Base-by-base conservation (phyloP, 2,888 invertebrate species). In the Mesopsocus fuscifrons region DNA sequence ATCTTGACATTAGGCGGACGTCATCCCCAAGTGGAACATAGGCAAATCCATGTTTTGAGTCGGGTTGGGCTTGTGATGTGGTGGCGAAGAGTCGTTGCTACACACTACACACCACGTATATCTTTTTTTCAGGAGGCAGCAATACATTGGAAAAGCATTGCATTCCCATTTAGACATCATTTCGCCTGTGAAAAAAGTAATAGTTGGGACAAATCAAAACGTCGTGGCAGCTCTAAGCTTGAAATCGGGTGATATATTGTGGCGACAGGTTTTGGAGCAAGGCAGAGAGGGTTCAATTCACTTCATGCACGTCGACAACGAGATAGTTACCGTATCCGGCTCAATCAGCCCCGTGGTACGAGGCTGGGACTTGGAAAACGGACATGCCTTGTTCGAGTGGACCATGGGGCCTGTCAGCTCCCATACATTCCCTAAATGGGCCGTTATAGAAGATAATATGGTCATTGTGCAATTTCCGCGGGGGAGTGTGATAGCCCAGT, bases 181-280 rank as follows among this genome's bases (percentile, higher is more conserved):
- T 21, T 69, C 74, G 17, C 70, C 74, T 17, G 72, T 75, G 35
- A 80, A 78, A 55, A 75, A 77, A 55, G 66, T 87, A 44, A 72
- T 85, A 54, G 75, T 88, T 20, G 82, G 78, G 20, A 87, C 88
- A 0, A 77, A 84, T 53, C 80, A 85, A 59, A 88, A 89, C 68
- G 84, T 88, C 49, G 62, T 91, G 46, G 87, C 88, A 47, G 79
- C 84, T 44, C 59, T 91, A 42, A 77, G 79, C 58, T 66, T 79
- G 47, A 82, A 82, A 61, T 11, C 51, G 77, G 82, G 81, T 41
- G 71, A 78, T 58, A 72, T 83, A 52, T 61, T 77, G 52, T 91
- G 89, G 87, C 71, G 89, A 44, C 80, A 85, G 58, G 71, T 88
- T 41, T 66, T 89, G 42, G 89, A 89, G 52, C 59, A 61, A 50